These are phyloP conservation scores for Mizuhopecten yessoensis DNA, from an alignment of 1,140 invertebrate genomes.

Conservation along the genomic window DNA sequence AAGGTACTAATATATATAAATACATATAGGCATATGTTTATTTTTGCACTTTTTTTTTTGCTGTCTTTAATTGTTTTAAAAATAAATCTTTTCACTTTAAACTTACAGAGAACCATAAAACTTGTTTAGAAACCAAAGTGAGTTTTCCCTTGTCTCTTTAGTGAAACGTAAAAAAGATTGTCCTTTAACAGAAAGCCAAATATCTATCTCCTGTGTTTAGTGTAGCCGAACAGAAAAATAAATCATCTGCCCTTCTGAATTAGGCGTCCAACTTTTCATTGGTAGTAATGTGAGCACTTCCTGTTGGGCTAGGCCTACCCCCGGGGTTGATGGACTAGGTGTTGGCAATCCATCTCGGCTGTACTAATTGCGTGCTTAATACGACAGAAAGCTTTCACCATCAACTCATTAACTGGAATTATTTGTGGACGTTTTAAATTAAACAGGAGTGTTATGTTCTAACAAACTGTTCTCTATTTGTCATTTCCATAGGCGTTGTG, in stretches of 20 bases:
- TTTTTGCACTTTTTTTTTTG: not conserved
- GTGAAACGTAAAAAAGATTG: not conserved
- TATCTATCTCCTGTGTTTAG: not conserved
- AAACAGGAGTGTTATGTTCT: conserved; percentile 39
- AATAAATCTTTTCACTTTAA: not conserved
- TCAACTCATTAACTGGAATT: not conserved
- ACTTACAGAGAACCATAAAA: not conserved
- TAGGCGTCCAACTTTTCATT: conserved; percentile 13
- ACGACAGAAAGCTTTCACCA: not conserved
- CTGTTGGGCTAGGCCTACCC: not conserved
- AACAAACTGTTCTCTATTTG: not conserved
- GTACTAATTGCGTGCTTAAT: not conserved
- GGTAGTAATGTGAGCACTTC: not conserved
- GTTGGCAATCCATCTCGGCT: conserved; percentile 1
- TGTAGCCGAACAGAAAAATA: not conserved
- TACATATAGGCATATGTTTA: not conserved
- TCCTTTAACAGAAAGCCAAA: not conserved
- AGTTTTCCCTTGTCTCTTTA: not conserved
- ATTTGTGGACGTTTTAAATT: conserved; percentile 9
- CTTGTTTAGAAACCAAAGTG: not conserved
- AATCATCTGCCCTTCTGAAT: not conserved
- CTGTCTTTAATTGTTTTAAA: not conserved
- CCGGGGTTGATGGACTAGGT: not conserved
- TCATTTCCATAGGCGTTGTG: not conserved
- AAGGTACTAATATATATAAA: not conserved